Evolutionary conservation across 2,113 vertebrate species (phyloP).

Genomic region (Melanocharis versteri): DNA sequence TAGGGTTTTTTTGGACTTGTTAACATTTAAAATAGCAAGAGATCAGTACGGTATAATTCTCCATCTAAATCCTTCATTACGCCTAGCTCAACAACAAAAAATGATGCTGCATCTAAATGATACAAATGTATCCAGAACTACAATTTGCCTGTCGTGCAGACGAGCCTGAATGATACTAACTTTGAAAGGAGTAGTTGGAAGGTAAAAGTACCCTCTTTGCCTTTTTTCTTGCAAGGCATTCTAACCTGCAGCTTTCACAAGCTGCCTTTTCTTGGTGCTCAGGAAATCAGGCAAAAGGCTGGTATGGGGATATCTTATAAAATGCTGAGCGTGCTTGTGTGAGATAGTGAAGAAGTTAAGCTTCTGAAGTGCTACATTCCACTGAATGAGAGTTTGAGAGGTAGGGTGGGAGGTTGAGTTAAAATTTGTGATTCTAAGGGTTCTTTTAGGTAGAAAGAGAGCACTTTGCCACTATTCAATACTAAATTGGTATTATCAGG

Average conservation of each 20-base stretch:
- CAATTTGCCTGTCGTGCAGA: not conserved
- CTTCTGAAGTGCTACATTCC: not conserved
- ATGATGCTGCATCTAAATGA: not conserved
- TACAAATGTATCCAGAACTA: not conserved
- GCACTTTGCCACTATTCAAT: not conserved
- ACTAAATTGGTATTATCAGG: not conserved
- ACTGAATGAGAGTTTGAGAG: not conserved
- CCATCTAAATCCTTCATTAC: not conserved
- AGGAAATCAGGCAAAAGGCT: not conserved
- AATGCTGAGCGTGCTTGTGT: not conserved
- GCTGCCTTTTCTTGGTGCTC: not conserved
- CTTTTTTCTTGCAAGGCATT: not conserved
- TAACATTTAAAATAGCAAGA: not conserved
- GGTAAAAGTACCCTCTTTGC: not conserved
- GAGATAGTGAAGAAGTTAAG: not conserved
- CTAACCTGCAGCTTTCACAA: not conserved
- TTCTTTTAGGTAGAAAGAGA: not conserved
- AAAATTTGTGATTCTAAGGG: not conserved
- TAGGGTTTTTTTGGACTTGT: not conserved
- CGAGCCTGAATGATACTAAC: not conserved
- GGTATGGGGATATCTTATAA: not conserved
- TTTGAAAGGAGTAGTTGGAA: not conserved
- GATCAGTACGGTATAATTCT: not conserved
- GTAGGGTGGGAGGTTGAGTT: not conserved
- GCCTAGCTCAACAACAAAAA: not conserved